phyloP scores from a whole-genome alignment of 1,140 invertebrate species.

The Tribolium castaneum region DNA sequence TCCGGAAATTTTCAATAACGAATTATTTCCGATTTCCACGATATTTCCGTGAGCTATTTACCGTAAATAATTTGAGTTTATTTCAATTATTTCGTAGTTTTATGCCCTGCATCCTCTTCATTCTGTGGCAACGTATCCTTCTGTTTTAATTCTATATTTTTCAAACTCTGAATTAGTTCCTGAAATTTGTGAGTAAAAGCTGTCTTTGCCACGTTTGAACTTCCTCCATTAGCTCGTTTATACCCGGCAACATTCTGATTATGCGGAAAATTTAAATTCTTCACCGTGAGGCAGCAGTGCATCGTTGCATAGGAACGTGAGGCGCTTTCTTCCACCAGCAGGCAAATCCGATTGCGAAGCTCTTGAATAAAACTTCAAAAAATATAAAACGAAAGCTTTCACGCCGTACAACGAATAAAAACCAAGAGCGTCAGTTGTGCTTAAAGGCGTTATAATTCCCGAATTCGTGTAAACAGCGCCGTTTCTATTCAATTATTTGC shows the following conservation, averaged over 20 bases:
- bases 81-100: too few relatives aligned
- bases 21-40: too few relatives aligned
- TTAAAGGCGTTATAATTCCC: conserved; percentile 21
- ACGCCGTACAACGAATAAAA: neutral
- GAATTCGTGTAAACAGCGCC: conserved; percentile 1
- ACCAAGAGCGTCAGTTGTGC: neutral
- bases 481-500: conserved; percentile 26
- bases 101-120: too few relatives aligned
- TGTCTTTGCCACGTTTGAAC: neutral
- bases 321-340: neutral
- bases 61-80: too few relatives aligned
- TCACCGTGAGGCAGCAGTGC: neutral
- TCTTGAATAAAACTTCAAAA: conserved; percentile 16
- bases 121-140: neutral
- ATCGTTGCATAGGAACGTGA: conserved; percentile 11
- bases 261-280: conserved; percentile 21
- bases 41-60: too few relatives aligned
- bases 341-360: neutral
- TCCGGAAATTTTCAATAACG: too few relatives aligned
- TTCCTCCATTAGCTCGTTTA: neutral
- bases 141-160: too few relatives aligned
- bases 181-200: too few relatives aligned
- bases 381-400: conserved; percentile 2
- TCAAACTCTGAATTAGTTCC: neutral
- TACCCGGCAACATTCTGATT: neutral